Evolutionary conservation across 2,113 vertebrate species (phyloP), one percentile per base, ranked within the genome.

Genomic region (Corythaeola cristata): DNA sequence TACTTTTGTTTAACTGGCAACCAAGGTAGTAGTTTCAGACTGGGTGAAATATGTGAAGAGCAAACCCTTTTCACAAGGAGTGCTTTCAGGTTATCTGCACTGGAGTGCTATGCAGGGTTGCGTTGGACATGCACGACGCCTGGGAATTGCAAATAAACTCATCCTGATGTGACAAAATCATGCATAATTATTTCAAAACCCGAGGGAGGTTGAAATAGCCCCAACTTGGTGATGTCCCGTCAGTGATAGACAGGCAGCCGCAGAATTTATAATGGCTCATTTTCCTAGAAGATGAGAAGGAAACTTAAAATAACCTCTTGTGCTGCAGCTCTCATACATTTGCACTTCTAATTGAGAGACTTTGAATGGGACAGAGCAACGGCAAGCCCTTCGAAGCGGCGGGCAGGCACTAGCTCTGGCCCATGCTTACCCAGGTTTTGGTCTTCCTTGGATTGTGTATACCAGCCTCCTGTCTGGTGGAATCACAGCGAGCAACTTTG

Each of bases 101-200:
- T 27, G 47, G 20, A 91, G 52, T 60, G 69, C 62, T 95, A 19
- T 45, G 80, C 55, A 89, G 89, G 85, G 83, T 96, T 88, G 72
- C 0, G 3, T 78, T 97, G 93, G 88, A 91, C 91, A 78, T 41
- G 69, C 50, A 50, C 5, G 37, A 77, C 56, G 11, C 92, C 44
- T 74, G 91, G 94, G 92, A 96, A 94, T 97, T 96, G 93, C 92
- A 97, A 93, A 96, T 97, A 97, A 97, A 97, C 95, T 96, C 87
- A 91, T 94, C 92, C 90, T 92, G 95, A 96, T 97, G 85, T 96
- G 88, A 93, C 79, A 96, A 94, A 97, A 95, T 88, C 87, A 76
- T 37, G 82, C 96, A 93, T 95, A 96, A 97, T 97, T 94, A 96
- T 96, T 90, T 93, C 77, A 72, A 95, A 97, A 94, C 94, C 92